phyloP scores from a whole-genome alignment of 2,113 vertebrate species.

The Phaethon lepturus region DNA sequence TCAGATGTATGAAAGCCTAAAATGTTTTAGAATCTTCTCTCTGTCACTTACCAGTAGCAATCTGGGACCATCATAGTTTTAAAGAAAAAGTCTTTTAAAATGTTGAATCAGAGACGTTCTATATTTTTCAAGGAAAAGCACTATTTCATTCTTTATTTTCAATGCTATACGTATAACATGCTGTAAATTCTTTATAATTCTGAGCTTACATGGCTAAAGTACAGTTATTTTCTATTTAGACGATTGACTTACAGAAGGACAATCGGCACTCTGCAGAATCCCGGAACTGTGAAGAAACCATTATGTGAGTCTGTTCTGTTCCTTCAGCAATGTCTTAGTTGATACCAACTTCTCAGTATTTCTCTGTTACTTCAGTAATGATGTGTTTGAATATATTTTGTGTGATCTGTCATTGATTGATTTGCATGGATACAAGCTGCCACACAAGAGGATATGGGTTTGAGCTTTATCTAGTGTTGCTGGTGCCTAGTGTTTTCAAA shows the following conservation, averaged over 20 bases:
- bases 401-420: background rate
- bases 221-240: conserved; percentile 51
- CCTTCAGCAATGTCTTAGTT: background rate
- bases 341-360: background rate
- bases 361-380: background rate
- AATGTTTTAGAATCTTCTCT: background rate
- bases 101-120: background rate
- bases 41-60: background rate
- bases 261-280: conserved; percentile 78
- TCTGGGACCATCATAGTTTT: background rate
- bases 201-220: background rate
- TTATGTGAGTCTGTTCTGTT: conserved; percentile 81
- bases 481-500: background rate
- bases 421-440: background rate
- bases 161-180: background rate
- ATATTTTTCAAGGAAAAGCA: background rate
- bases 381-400: background rate
- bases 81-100: background rate
- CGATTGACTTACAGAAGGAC: conserved; percentile 87
- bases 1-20: background rate
- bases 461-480: background rate
- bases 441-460: background rate
- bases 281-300: conserved; percentile 75
- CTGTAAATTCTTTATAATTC: background rate
- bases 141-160: background rate